phyloP scores from a whole-genome alignment of 92 coral and sea anemone species.

The Actinernus sp. region DNA sequence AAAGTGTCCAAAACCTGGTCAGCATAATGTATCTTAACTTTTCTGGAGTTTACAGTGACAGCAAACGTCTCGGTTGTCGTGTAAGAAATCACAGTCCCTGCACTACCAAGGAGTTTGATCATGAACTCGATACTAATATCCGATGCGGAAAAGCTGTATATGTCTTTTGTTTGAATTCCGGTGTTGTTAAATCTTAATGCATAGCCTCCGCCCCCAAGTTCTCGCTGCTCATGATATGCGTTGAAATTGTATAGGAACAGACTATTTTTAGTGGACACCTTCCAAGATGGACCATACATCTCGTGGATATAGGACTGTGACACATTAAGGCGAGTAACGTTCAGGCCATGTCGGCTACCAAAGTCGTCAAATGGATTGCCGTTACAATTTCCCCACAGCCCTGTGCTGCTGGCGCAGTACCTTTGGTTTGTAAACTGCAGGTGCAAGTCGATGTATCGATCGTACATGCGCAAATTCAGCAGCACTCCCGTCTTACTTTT shows the following conservation, averaged over 20 bases:
- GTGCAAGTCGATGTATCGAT: slow-evolving; percentile 59
- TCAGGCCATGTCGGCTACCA: slow-evolving; percentile 12
- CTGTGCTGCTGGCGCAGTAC: slow-evolving; percentile 46
- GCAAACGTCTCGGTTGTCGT: slow-evolving; percentile 66
- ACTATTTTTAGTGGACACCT: slow-evolving; percentile 25
- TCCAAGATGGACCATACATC: slow-evolving; percentile 57
- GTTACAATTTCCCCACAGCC: slow-evolving; percentile 66
- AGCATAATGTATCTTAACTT: slow-evolving; percentile 36
- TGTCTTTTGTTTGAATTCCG: slow-evolving; percentile 37
- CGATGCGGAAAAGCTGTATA: slow-evolving; percentile 56
- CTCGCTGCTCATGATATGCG: slow-evolving; percentile 20
- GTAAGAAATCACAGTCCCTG: slow-evolving; percentile 63
- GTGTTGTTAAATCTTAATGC: slow-evolving; percentile 47
- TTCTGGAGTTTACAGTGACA: slow-evolving; percentile 27
- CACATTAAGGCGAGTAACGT: slow-evolving; percentile 16
- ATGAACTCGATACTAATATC: slow-evolving; percentile 60
- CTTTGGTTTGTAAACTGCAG: slow-evolving; percentile 18
- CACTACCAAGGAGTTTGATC: slow-evolving; percentile 33
- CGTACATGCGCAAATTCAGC: slow-evolving; percentile 54
- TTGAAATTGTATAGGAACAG: slow-evolving; percentile 31
- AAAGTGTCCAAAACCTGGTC: slow-evolving; percentile 46
- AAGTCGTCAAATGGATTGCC: slow-evolving; percentile 41
- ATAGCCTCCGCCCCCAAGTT: slow-evolving; percentile 43
- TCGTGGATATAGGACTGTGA: slow-evolving; percentile 58
- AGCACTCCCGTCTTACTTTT: slow-evolving; percentile 21